Conservation (phyloP, 2,113 vertebrate genomes). For the Megaptera novaeangliae region DNA sequence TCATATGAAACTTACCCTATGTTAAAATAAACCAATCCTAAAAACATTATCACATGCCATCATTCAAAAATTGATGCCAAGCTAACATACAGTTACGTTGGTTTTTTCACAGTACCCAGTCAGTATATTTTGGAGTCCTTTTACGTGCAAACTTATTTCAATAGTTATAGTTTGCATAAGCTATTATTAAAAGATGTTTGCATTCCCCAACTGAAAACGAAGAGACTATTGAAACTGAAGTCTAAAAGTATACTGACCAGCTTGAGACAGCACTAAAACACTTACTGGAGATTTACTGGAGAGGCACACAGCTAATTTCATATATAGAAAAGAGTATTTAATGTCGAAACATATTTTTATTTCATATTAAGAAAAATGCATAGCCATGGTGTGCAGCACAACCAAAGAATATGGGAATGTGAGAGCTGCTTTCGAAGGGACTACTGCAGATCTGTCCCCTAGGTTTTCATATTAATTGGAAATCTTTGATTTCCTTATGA, state of each 20-base stretch:
- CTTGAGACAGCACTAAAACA: background rate
- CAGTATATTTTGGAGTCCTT: background rate
- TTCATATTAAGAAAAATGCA: background rate
- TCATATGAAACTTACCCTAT: background rate
- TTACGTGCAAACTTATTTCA: constrained; percentile 2
- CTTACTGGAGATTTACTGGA: background rate
- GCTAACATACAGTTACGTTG: background rate
- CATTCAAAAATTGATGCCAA: background rate
- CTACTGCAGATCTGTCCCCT: background rate
- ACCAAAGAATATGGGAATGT: background rate
- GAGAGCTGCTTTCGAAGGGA: background rate
- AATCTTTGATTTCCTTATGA: background rate
- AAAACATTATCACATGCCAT: background rate
- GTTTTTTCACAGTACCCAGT: background rate
- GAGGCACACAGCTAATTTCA: background rate
- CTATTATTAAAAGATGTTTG: background rate
- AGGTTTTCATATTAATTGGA: background rate
- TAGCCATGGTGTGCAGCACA: background rate
- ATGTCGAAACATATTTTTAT: background rate
- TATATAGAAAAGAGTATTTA: background rate
- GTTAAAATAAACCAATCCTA: background rate
- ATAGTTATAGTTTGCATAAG: background rate
- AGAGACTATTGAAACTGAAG: background rate
- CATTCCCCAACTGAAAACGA: background rate
- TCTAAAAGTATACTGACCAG: background rate